Conservation (phyloP, 1,140 invertebrate species). For the Euschistus heros region DNA sequence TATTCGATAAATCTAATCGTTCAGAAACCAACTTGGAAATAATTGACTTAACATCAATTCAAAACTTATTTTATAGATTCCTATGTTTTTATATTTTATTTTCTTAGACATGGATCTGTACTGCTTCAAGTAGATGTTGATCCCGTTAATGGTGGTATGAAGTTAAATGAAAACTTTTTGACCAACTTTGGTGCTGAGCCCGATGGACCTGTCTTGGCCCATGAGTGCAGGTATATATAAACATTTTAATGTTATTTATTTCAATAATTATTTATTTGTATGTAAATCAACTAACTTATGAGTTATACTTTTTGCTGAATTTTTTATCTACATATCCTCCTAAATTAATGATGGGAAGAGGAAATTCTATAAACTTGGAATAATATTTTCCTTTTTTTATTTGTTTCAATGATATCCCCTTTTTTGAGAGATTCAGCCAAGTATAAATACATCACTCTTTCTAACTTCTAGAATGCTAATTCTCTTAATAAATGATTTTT, state of each 20-base stretch:
- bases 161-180: constrained; percentile 74
- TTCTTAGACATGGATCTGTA: constrained; percentile 59
- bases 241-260: neutral
- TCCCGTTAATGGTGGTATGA: constrained; percentile 73
- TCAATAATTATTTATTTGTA: neutral
- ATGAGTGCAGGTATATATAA: constrained; percentile 72
- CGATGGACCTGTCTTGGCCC: constrained; percentile 79
- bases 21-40: no score
- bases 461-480: no score
- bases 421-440: no score
- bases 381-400: no score
- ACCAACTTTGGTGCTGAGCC: constrained; percentile 87
- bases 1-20: no score
- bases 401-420: no score
- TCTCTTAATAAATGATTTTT: no score
- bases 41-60: neutral
- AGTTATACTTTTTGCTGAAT: neutral
- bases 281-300: neutral
- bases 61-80: neutral
- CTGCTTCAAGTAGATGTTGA: constrained; percentile 80
- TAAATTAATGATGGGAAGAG: neutral
- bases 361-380: neutral
- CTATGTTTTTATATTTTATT: constrained; percentile 11
- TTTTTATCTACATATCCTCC: neutral
- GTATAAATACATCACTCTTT: no score